Percentiles rank a stretch among this genome's conserved stretches.
Conservation (phyloP, 2,113 vertebrate genomes). For the Glaucomys volans region DNA sequence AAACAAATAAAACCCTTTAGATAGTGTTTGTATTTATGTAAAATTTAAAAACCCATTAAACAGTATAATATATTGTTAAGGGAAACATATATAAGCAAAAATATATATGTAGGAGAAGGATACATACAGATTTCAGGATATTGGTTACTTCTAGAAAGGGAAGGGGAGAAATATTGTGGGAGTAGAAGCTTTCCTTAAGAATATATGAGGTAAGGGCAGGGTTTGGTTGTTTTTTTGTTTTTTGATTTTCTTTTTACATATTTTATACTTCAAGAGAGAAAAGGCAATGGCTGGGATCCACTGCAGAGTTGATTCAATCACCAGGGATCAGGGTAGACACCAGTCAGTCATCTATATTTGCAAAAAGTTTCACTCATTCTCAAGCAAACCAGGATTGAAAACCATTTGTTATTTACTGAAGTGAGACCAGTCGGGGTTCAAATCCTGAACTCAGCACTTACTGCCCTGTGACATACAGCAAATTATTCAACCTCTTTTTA, state of each 20-base stretch:
- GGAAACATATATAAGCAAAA: background rate
- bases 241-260: background rate
- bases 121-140: background rate
- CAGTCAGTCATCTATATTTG: background rate
- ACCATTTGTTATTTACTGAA: background rate
- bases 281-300: background rate
- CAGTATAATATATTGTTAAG: background rate
- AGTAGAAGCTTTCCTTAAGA: background rate
- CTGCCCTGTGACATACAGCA: background rate
- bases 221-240: background rate
- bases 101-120: background rate
- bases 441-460: background rate
- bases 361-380: background rate
- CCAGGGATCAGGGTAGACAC: background rate
- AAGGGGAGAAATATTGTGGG: background rate
- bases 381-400: background rate
- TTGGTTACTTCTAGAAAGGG: background rate
- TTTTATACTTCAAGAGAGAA: background rate
- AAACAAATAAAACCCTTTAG: background rate
- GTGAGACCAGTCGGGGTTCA: background rate
- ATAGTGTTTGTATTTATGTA: background rate
- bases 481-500: background rate
- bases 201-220: background rate
- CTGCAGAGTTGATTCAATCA: background rate
- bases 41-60: background rate